Evolutionary conservation across 2,797 vertebrate genomes (phyloP), one percentile per base, ranked within the genome.

Genomic region (Alfaro cultratus): DNA sequence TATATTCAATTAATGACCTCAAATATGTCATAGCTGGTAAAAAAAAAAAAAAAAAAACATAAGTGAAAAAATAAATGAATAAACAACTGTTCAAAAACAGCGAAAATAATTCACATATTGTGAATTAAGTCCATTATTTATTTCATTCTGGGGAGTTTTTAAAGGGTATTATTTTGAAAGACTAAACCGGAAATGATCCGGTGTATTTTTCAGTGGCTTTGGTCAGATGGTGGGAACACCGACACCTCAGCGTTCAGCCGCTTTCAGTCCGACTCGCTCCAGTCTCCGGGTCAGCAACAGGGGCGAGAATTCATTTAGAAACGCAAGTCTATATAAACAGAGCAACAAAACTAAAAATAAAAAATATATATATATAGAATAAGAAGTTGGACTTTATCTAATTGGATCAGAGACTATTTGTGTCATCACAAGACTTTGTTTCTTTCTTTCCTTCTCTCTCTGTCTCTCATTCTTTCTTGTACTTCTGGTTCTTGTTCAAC

Each of bases 121-220:
- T 31, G 41, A 36, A n/a, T 10, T 13, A 15, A 3, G 11, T 16
- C 29, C 18, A 39, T 9, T 36, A 62, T 0, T 29, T 39, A 36
- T 23, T 10, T 15, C 29, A 16, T 18, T 16, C 13, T 60, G 31
- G n/a, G 15, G 13, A 4, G 3, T 26, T 60, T 26, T 60, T 21
- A 23, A 15, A 23, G 1, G 43, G 26, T 29, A 83, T 0, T 91
- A 91, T 84, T 92, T 84, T 93, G 89, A 91, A 89, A 84, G 0
- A 0, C 1, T 0, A 1, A 16, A 72, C 83, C 83, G 90, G 93
- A 93, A 79, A 31, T 75, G 0, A 0, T 5, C 1, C 0, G 23
- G 7, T 8, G 2, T 1, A 26, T 26, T 31, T 1, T 31, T n/a
- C 36, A 12, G n/a, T 0, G 18, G 15, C 23, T n/a, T 74, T 71